Base-by-base conservation (phyloP, 2,888 invertebrate species). In the Calameuta idolon region DNA sequence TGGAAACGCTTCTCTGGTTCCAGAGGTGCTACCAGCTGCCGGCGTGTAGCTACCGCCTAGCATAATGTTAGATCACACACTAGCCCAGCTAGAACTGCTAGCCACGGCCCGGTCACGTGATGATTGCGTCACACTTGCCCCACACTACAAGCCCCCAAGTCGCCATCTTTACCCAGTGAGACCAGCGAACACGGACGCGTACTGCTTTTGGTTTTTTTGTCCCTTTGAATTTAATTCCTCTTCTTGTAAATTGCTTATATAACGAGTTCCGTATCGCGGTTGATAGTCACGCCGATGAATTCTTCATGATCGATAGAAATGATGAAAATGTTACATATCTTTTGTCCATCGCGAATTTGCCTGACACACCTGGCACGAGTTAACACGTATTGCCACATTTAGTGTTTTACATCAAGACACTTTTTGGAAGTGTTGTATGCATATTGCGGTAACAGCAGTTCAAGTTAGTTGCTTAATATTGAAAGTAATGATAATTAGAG, bases 21-120 rank as follows among this genome's bases (percentile, higher is more conserved):
- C 73, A 83, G 85, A 82, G 81, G 80, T 81, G 82, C 76, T 83
- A 84, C 84, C 89, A 87, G 88, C 89, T 87, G 87, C 82, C 85
- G 89, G 34, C 69, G 69, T 34, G 35, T 37, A 37, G 34, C 73
- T 40, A 68, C 34, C 33, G 69, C 71, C 77, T 87, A 89, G 89
- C 87, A 90, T 90, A 55, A 90, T 89, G 90, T 88, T 89, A 89
- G 88, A 89, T 89, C 89, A 89, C 88, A 89, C 88, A 88, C 89
- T 89, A 87, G 85, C 85, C 86, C 87, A 86, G 87, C 87, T 84
- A 87, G 85, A 87, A 34, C 81, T 78, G 83, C 87, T 84, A 89
- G 89, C 89, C 90, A 91, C 91, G 89, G 87, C 85, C 86, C 84
- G 87, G 88, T 91, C 91, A 91, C 91, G 91, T 91, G 91, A 91